phyloP scores from a whole-genome alignment of 2,113 vertebrate species.

The Polypterus bichir region DNA sequence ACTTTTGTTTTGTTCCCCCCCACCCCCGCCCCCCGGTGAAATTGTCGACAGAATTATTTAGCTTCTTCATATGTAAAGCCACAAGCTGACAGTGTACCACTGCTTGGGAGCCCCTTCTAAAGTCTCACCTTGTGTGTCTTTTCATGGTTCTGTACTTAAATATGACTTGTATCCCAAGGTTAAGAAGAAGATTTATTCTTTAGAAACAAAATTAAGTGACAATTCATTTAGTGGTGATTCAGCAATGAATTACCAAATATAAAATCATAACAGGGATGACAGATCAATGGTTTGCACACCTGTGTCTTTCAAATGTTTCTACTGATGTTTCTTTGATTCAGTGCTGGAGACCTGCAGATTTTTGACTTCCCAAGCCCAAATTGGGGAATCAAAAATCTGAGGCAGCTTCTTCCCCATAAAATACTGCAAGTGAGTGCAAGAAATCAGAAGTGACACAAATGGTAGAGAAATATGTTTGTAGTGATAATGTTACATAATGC shows the following conservation, averaged over 20 bases:
- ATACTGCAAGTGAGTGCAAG: no score
- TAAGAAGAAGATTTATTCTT: no score
- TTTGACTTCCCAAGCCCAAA: no score
- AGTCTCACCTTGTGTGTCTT: constrained; percentile 32
- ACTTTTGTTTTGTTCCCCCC: constrained; percentile 29
- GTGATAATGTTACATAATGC: no score
- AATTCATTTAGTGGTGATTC: not conserved
- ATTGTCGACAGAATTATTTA: constrained; percentile 50
- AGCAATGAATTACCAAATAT: not conserved
- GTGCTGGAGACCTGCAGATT: no score
- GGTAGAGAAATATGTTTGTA: no score
- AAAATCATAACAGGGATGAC: not conserved
- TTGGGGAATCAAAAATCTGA: no score
- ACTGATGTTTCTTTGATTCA: no score
- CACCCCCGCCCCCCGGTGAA: constrained; percentile 30
- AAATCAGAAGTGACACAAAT: no score
- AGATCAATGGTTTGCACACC: not conserved
- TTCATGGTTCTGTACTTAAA: not conserved
- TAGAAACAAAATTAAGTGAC: not conserved
- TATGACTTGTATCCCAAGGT: no score
- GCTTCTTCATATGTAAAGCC: constrained; percentile 51
- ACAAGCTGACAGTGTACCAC: constrained; percentile 25
- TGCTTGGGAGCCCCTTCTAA: constrained; percentile 37
- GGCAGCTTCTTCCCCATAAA: no score
- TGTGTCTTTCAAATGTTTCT: not conserved